Evolutionary conservation across 64 coral and sea anemone genomes (phyloP).

Genomic region (Platygyra sinensis): DNA sequence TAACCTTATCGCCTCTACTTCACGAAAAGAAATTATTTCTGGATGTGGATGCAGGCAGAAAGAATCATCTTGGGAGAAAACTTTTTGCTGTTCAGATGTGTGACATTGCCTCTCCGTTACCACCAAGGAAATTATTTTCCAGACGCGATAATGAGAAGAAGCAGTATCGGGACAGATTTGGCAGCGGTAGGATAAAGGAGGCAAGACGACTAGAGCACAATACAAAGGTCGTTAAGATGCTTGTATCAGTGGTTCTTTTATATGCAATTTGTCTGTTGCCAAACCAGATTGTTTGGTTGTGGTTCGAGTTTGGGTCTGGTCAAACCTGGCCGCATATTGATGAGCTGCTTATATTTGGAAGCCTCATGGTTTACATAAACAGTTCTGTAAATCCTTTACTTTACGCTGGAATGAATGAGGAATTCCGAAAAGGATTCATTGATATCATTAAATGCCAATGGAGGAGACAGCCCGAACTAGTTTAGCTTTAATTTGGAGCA

Average conservation of each 20-base stretch:
- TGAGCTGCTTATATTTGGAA: slow-evolving; percentile 46
- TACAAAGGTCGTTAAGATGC: slow-evolving; percentile 85
- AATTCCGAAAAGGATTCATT: slow-evolving; percentile 79
- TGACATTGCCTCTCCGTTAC: neutral
- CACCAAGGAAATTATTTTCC: neutral
- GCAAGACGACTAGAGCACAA: slow-evolving; percentile 72
- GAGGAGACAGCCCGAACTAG: neutral
- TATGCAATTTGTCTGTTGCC: slow-evolving; percentile 80
- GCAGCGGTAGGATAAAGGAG: slow-evolving; percentile 27
- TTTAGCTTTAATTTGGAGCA: too few species aligned
- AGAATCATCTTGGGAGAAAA: neutral
- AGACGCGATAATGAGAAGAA: neutral
- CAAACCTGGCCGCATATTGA: slow-evolving; percentile 4
- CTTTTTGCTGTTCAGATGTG: neutral
- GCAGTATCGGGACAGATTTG: neutral
- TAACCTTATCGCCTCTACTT: neutral
- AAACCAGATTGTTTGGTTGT: slow-evolving; percentile 90
- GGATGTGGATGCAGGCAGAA: neutral
- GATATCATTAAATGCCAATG: slow-evolving; percentile 44
- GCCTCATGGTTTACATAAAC: slow-evolving; percentile 83
- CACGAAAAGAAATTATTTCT: neutral
- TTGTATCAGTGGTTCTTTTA: slow-evolving; percentile 68
- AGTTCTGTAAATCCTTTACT: slow-evolving; percentile 79
- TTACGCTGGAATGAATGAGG: slow-evolving; percentile 91
- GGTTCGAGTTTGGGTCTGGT: slow-evolving; percentile 82